Evolutionary conservation across 2,888 invertebrate species (phyloP), one percentile per base, ranked within the genome.

Genomic region (Neoitamus cyanurus): DNA sequence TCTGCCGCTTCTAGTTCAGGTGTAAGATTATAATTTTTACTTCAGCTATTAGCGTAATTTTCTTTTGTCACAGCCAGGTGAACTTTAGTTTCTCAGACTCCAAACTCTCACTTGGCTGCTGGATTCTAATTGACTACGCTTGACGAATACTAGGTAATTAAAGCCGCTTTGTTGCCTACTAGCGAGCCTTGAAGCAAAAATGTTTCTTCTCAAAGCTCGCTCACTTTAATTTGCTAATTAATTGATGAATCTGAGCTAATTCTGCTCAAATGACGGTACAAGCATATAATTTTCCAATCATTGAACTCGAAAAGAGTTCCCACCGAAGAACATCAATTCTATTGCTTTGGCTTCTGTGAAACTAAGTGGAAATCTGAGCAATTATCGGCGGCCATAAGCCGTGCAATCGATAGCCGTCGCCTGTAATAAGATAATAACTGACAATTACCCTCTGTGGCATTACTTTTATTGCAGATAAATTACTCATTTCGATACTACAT

Each of bases 401-500:
- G 69, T 46, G 69, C 28, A 15, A 69, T 28, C 20, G 30, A 72
- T 58, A 30, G n/a, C 48, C n/a, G 31, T 58, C 15, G 34, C 48
- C 37, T 58, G 11, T 58, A 80, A 48, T 31, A 46, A 46, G 48
- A 80, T 80, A 80, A 80, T 80, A 58, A 34, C 48, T 31, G 20
- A 58, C 69, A 70, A 70, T 70, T 70, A 37, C 69, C 36, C 4
- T 58, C 7, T 25, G 58, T 58, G 58, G 58, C 20, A 20, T 4
- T 46, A 15, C 37, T 72, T 83, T 73, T 48, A 20, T 82, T 69
- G 13, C 84, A 90, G 89, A 86, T 88, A 58, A 88, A 89, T 83
- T 90, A 90, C 86, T 88, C 89, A 83, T 89, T 88, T 86, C 89
- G 89, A 72, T 88, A 88, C 83, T 90, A 88, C 85, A 89, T 89